These are phyloP conservation scores for Amitus sp. DNA, from an alignment of 2,888 invertebrate species.

Conservation along the genomic window DNA sequence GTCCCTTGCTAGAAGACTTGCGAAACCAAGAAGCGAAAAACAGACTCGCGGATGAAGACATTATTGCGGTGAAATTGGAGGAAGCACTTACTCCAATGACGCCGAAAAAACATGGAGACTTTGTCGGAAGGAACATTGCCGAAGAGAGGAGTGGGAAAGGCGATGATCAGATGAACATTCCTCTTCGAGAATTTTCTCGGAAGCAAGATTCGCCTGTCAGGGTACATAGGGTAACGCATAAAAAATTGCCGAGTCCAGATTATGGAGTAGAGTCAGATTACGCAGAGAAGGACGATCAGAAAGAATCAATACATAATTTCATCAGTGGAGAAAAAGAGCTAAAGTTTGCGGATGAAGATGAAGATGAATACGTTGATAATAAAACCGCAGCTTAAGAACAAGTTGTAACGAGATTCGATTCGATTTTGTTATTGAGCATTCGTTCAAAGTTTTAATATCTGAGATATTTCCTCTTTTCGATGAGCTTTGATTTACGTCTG, in stretches of 20 bases:
- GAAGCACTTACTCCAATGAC: slow-evolving; percentile 37
- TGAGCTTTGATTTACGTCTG: no score
- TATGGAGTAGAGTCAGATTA: slow-evolving; percentile 52
- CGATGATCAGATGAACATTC: slow-evolving; percentile 48
- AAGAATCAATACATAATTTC: slow-evolving; percentile 54
- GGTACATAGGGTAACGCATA: slow-evolving; percentile 44
- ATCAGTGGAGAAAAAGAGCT: slow-evolving; percentile 56
- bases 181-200: slow-evolving; percentile 53
- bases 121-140: slow-evolving; percentile 39
- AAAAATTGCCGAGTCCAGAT: slow-evolving; percentile 52
- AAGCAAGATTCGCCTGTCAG: slow-evolving; percentile 49
- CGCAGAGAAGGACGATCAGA: slow-evolving; percentile 44
- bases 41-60: slow-evolving; percentile 24
- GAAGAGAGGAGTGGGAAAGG: slow-evolving; percentile 36
- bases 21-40: neutral
- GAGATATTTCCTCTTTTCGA: no score
- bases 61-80: slow-evolving; percentile 24
- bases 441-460: no score
- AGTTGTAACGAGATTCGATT: no score
- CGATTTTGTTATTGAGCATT: no score
- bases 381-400: slow-evolving; percentile 47
- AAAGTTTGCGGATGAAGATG: slow-evolving; percentile 60
- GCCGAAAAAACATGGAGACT: slow-evolving; percentile 40
- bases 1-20: slow-evolving; percentile 27
- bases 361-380: slow-evolving; percentile 57